Percentiles rank a stretch among this genome's conserved stretches.
These are phyloP conservation scores for Sanderia malayensis DNA, from an alignment of 30 jellyfish, hydroid and myxozoan genomes.

Conservation along the genomic window DNA sequence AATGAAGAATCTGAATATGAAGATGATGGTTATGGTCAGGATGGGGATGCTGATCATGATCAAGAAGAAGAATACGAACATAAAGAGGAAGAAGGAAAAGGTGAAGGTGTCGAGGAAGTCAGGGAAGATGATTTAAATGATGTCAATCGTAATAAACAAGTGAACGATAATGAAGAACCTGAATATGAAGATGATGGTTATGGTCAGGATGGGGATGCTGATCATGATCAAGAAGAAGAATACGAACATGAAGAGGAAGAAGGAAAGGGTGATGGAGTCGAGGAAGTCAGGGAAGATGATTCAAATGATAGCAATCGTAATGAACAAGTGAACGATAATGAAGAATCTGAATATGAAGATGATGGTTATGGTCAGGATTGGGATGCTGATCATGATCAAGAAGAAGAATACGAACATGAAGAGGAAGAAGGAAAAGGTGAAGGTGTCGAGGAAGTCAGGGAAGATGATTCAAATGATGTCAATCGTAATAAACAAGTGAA, in stretches of 20 bases:
- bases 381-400: not conserved
- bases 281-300: too few relatives aligned
- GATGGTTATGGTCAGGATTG: not conserved
- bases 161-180: not conserved
- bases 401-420: conserved; percentile 7
- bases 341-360: not conserved
- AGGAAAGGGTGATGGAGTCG: too few relatives aligned
- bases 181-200: not conserved
- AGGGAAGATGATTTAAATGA: not conserved
- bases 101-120: not conserved
- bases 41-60: conserved; percentile 1
- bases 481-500: too few relatives aligned
- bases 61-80: conserved; percentile 7
- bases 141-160: not conserved
- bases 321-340: not conserved
- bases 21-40: not conserved
- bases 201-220: not conserved
- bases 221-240: conserved; percentile 1
- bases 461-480: too few relatives aligned
- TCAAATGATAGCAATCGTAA: not conserved
- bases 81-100: not conserved
- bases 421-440: too few relatives aligned
- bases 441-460: too few relatives aligned
- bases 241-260: not conserved
- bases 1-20: not conserved